phyloP scores from a whole-genome alignment of 2,888 invertebrate species.

The Listrodromus nycthemerus region DNA sequence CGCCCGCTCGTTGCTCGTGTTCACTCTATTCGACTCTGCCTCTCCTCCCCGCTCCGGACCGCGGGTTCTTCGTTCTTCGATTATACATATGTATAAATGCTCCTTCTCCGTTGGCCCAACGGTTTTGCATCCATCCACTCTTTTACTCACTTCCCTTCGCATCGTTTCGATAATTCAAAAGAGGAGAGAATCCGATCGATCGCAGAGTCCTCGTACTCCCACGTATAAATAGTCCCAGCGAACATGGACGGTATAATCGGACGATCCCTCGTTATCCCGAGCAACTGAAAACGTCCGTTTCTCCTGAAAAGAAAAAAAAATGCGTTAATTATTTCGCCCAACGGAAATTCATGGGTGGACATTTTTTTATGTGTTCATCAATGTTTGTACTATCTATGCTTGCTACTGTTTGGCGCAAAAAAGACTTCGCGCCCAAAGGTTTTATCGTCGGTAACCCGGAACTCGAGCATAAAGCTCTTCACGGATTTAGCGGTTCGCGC shows the following conservation, averaged over 20 bases:
- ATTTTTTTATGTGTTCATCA: neutral
- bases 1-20: conserved; percentile 62
- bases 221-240: neutral
- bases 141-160: conserved; percentile 20
- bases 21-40: conserved; percentile 17
- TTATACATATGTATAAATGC: conserved; percentile 18
- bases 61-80: conserved; percentile 31
- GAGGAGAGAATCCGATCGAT: conserved; percentile 47
- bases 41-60: neutral
- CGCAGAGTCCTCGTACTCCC: neutral
- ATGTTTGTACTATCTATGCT: neutral
- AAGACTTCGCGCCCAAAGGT: neutral
- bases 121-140: conserved; percentile 18
- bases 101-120: neutral
- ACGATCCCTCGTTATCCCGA: conserved; percentile 33
- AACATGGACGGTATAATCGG: conserved; percentile 8
- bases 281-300: conserved; percentile 35
- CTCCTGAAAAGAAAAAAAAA: conserved; percentile 7
- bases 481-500: no score
- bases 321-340: neutral
- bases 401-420: neutral
- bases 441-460: neutral
- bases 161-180: conserved; percentile 43
- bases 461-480: neutral
- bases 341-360: neutral